Base-by-base conservation (phyloP, 2,113 vertebrate species). In the Cathartes aura region DNA sequence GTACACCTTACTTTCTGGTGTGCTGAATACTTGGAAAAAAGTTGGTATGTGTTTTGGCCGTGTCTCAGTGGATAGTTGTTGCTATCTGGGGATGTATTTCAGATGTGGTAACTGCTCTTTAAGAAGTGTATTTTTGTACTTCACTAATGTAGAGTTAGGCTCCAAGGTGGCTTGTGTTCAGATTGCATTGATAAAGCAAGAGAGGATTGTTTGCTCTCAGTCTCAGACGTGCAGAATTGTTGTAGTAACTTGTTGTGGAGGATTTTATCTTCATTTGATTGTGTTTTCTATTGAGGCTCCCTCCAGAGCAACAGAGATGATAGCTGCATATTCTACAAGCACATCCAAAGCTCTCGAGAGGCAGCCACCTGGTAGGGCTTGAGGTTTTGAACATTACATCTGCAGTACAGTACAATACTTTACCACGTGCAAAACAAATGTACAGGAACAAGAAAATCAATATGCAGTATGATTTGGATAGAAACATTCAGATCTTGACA, bases 391-490 rank as follows among this genome's bases (percentile, higher is more conserved):
- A 32, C 30, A 52, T 52, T 89, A 68, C 82, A 89, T 92, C 89
- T 95, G 93, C 86, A 95, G 15, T 32, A 60, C 12, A 79, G n/a
- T 23, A 24, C 53, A 83, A 30, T 67, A 68, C 18, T 83, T 81
- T 40, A 52, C 43, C 60, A 87, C 1, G 2, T 94, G 97, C 73
- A 85, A 94, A 97, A 91, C 73, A 93, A 97, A 96, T 74, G 68
- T 78, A 71, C 68, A 79, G 52, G 60, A 92, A 89, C 43, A 82
- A 74, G 91, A 92, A 97, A 95, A 89, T 70, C 72, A 88, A 4
- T 81, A 92, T 52, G 63, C 63, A 82, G 8, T 32, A 82, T 85
- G 56, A 72, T 94, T 79, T 89, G 47, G 52, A 81, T n/a, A 75
- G 58, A 89, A 89, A 30, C 20, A 67, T 52, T 79, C 60, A 68